Evolutionary conservation across 2,113 vertebrate species (phyloP), one percentile per base, ranked within the genome.

Genomic region (Megalops atlanticus): DNA sequence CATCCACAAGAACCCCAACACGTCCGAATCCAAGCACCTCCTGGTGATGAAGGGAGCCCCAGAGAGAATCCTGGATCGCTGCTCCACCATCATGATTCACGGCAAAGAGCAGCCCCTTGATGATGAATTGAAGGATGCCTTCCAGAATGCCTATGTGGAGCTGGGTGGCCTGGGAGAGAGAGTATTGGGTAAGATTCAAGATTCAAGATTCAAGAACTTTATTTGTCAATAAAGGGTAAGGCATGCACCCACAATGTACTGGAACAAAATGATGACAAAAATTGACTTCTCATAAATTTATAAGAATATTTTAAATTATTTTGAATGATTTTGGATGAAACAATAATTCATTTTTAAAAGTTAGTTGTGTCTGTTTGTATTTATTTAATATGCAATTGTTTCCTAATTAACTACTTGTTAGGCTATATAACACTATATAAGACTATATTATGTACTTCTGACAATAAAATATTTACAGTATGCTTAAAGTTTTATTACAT

Each of bases 1-100:
- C 85, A 94, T 96, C 90, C 97, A 97, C 5, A 95, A 96, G 75
- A 95, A 92, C 40, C 77, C 86, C 0, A 85, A 89, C 36, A 85
- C 91, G 1, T 85, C 33, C 1, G 85, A 89, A 38, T 84, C 84
- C 52, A 94, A 95, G 43, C 91, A 97, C 24, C 85, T 97, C 83
- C 91, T 97, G 85, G 96, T 97, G 84, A 98, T 98, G 97, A 98
- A 98, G 78, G 97, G 97, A 0, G 97, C 97, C 7, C 97, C 97
- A 0, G 97, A 98, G 87, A 95, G 96, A 81, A 97, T 98, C 82
- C 86, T 98, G 89, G 97, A 98, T 83, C 94, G 97, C n/a, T 98
- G 97, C 90, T 94, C 94, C 89, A 91, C 91, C 84, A 98, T 98
- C 86, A 84, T 98, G 91, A 87, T 97, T 0, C 95, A 96, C 84